Conservation (phyloP, 1,140 invertebrate genomes). For the Drosophila leontia region DNA sequence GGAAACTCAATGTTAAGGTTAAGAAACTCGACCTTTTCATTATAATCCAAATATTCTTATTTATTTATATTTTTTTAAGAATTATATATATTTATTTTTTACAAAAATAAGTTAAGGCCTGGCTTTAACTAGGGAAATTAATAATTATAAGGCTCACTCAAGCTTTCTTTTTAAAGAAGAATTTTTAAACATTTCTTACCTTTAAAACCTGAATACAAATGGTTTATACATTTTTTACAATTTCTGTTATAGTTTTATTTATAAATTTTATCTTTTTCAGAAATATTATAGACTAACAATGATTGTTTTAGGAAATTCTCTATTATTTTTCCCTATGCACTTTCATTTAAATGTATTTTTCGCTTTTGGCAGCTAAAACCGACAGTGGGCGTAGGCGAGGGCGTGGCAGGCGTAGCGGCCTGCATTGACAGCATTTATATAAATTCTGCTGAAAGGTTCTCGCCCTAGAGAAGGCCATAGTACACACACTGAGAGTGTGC, state of each 20-base stretch:
- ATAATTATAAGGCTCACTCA: neutral
- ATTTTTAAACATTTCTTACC: neutral
- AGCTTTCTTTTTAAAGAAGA: neutral
- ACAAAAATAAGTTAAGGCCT: no score
- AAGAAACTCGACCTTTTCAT: no score
- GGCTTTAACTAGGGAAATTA: no score
- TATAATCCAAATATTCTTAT: neutral
- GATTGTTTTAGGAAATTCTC: no score
- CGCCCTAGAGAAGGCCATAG: neutral
- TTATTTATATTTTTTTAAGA: neutral
- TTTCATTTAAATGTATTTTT: constrained; percentile 44
- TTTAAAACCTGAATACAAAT: neutral
- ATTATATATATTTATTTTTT: no score
- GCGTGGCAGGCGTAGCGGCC: constrained; percentile 49
- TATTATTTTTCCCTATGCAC: constrained; percentile 1
- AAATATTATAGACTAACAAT: no score
- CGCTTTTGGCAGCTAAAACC: constrained; percentile 51
- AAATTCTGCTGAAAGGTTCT: constrained; percentile 55
- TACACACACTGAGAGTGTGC: neutral
- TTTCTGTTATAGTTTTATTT: no score
- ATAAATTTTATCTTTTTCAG: no score
- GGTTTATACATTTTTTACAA: neutral
- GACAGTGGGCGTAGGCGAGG: constrained; percentile 53
- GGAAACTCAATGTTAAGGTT: neutral
- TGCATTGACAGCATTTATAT: constrained; percentile 57